Conservation (phyloP, 2,113 vertebrate genomes). For the Eidolon helvum region DNA sequence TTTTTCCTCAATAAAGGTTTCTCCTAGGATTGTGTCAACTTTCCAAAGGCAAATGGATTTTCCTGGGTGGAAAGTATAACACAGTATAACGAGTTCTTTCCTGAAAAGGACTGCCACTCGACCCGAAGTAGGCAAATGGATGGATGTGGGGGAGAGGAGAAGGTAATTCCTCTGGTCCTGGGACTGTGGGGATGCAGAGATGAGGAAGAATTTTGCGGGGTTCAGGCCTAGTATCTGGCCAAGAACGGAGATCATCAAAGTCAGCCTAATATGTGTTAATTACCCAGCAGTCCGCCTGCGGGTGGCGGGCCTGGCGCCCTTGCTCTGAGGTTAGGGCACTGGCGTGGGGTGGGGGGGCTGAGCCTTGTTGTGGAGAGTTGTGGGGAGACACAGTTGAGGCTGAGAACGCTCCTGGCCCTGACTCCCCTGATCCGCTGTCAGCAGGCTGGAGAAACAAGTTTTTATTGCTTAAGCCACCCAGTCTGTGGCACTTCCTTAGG, state of each 20-base stretch:
- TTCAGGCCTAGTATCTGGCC: background rate
- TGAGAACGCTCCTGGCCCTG: background rate
- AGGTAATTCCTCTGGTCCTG: background rate
- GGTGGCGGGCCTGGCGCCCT: rapidly evolving
- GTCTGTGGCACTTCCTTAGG: background rate
- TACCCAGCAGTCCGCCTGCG: too few relatives aligned
- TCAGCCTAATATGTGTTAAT: background rate
- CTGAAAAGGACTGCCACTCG: background rate
- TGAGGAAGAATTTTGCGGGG: background rate
- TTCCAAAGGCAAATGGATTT: background rate
- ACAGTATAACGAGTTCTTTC: background rate
- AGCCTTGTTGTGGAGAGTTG: background rate
- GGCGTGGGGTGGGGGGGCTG: rapidly evolving
- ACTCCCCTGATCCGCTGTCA: background rate
- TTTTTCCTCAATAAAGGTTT: background rate
- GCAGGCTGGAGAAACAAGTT: background rate
- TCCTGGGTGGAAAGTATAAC: background rate
- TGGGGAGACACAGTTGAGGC: background rate
- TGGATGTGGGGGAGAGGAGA: background rate
- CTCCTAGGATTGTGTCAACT: background rate
- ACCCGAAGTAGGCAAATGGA: background rate
- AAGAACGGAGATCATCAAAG: background rate
- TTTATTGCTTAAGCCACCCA: background rate
- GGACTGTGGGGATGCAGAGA: background rate
- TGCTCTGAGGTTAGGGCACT: too few relatives aligned